These are phyloP conservation scores for Petrocephalus sullivani DNA, from an alignment of 2,797 vertebrate species.

Conservation along the genomic window DNA sequence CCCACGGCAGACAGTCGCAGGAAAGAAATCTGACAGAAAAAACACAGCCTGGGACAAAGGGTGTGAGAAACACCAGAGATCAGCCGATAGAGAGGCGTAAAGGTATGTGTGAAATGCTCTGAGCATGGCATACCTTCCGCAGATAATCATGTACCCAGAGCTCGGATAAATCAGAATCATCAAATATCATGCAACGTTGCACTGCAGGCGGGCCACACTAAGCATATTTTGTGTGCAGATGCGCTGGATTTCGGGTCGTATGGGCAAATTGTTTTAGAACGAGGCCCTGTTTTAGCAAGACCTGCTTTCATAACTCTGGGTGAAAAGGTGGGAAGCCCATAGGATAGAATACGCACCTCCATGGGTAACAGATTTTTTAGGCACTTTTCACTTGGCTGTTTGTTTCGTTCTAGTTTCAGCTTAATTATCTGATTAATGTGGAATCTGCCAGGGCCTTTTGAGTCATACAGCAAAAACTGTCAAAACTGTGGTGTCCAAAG, in stretches of 20 bases:
- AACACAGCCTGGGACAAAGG: not conserved
- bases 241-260: not conserved
- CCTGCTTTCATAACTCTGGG: not conserved
- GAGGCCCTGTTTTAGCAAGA: not conserved
- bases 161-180: constrained; percentile 10
- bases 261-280: not conserved
- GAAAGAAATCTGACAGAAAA: constrained; percentile 9
- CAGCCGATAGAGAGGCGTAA: constrained; percentile 1
- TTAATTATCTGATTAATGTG: not conserved
- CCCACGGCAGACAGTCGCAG: not conserved
- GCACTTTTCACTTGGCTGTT: not conserved
- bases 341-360: not conserved
- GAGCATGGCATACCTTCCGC: not conserved
- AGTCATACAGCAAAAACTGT: not conserved
- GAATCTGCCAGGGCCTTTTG: not conserved
- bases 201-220: not conserved
- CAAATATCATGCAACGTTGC: not conserved
- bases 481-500: not conserved
- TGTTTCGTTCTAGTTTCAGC: not conserved
- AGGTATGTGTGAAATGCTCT: constrained; percentile 18
- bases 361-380: not conserved
- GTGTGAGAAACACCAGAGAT: constrained; percentile 17
- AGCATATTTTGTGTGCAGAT: constrained; percentile 17
- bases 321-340: not conserved
- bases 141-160: not conserved